These are phyloP conservation scores for Dufourea novaeangliae DNA, from an alignment of 1,140 invertebrate species.

Conservation along the genomic window DNA sequence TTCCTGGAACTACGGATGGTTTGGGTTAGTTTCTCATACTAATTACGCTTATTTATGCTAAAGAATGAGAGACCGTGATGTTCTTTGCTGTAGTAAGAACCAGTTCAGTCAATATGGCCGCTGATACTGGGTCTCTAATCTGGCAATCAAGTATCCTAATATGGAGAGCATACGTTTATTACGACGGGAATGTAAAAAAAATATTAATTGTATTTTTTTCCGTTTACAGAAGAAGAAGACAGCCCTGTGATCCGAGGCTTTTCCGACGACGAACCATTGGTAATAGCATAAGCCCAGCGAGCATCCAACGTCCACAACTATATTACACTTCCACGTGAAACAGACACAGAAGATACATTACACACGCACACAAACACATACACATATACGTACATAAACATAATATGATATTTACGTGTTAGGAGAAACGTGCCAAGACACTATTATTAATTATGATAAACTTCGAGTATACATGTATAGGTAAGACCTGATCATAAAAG, in stretches of 20 bases:
- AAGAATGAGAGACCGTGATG: too few species aligned
- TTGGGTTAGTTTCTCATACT: constrained; percentile 80
- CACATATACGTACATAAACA: constrained; percentile 47
- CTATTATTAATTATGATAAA: constrained; percentile 64
- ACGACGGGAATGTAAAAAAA: too few species aligned
- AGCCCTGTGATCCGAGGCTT: constrained; percentile 94
- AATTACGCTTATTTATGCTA: too few species aligned
- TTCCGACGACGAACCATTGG: constrained; percentile 95
- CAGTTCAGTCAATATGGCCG: too few species aligned
- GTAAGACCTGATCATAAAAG: constrained; percentile 53
- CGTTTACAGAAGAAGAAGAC: constrained; percentile 90
- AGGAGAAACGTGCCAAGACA: constrained; percentile 61
- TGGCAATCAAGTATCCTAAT: too few species aligned
- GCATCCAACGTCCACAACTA: not conserved
- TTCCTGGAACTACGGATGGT: constrained; percentile 86
- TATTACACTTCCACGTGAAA: not conserved
- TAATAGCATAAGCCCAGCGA: constrained; percentile 87
- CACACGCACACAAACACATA: not conserved
- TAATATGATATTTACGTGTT: constrained; percentile 48
- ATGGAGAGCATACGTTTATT: too few species aligned
- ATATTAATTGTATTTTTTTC: not conserved
- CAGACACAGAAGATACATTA: not conserved
- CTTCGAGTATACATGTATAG: constrained; percentile 57
- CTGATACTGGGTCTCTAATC: too few species aligned
- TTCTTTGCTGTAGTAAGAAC: too few species aligned